Conservation (phyloP, 2,888 invertebrate species). For the Lithophane socia region DNA sequence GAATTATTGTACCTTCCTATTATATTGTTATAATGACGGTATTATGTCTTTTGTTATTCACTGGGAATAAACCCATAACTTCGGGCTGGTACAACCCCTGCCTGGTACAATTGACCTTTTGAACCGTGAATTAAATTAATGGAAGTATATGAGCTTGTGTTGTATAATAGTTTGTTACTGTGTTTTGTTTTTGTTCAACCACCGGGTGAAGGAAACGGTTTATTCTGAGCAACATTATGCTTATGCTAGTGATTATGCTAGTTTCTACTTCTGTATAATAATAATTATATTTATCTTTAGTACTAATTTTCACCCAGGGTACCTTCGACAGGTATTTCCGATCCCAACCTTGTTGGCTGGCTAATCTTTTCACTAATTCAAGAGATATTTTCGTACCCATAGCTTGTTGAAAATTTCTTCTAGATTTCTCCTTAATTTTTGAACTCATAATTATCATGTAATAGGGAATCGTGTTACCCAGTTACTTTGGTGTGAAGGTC, state of each 20-base stretch:
- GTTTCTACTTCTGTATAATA: not conserved
- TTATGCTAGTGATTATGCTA: too few species aligned
- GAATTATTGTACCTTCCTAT: slow-evolving; percentile 1
- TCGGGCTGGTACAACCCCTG: slow-evolving; percentile 14
- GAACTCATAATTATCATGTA: too few species aligned
- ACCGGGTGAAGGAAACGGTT: not conserved
- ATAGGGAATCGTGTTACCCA: too few species aligned
- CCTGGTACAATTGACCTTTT: slow-evolving; percentile 25
- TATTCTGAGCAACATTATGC: not conserved
- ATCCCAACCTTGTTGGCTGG: not conserved
- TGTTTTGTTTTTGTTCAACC: slow-evolving; percentile 32
- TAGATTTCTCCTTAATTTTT: not conserved
- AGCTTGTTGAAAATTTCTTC: not conserved
- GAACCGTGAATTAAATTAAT: slow-evolving; percentile 30
- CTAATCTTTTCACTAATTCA: not conserved
- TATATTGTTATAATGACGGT: slow-evolving; percentile 8
- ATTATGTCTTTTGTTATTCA: slow-evolving; percentile 26
- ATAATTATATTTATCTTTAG: not conserved
- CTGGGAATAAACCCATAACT: slow-evolving; percentile 20
- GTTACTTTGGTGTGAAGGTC: too few species aligned
- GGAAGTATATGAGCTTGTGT: slow-evolving; percentile 3
- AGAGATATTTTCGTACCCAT: not conserved
- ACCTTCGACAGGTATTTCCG: not conserved
- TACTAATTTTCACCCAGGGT: not conserved
- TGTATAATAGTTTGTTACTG: slow-evolving; percentile 20